Conservation (phyloP, 2,888 invertebrate species). For the Acleris literana region DNA sequence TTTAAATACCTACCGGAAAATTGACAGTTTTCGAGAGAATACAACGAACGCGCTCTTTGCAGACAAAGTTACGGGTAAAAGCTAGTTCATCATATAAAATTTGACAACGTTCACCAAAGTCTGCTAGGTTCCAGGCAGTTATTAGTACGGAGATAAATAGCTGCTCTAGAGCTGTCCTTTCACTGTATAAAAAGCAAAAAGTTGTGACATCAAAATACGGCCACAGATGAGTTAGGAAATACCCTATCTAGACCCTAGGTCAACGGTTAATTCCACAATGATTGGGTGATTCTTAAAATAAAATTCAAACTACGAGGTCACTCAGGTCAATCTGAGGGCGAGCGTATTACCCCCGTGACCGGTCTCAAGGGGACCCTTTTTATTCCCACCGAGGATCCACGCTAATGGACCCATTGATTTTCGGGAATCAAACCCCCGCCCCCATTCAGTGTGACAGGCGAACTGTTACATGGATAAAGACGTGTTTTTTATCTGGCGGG, state of each 20-base stretch:
- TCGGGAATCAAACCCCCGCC: slow-evolving; percentile 61
- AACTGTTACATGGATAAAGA: slow-evolving; percentile 40
- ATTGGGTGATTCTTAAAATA: slow-evolving; percentile 2
- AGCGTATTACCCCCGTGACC: slow-evolving; percentile 70
- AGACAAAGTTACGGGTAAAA: no score
- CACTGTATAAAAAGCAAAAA: no score
- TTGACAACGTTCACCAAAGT: no score
- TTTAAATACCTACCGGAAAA: no score
- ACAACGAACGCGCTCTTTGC: no score
- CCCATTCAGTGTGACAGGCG: slow-evolving; percentile 50
- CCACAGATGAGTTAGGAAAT: no score
- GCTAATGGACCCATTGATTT: slow-evolving; percentile 76
- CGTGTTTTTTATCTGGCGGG: slow-evolving; percentile 28
- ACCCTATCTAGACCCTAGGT: background rate
- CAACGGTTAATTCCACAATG: background rate
- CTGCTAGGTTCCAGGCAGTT: no score
- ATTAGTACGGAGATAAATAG: no score
- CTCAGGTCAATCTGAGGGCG: slow-evolving; percentile 70
- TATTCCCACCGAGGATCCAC: slow-evolving; percentile 52
- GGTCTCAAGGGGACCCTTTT: slow-evolving; percentile 65
- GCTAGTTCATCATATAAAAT: no score
- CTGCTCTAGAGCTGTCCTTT: no score
- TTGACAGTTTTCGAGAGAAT: no score
- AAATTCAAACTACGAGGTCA: slow-evolving; percentile 45
- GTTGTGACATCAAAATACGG: no score